phyloP scores from a whole-genome alignment of 2,113 vertebrate species.

The Cettia cetti region DNA sequence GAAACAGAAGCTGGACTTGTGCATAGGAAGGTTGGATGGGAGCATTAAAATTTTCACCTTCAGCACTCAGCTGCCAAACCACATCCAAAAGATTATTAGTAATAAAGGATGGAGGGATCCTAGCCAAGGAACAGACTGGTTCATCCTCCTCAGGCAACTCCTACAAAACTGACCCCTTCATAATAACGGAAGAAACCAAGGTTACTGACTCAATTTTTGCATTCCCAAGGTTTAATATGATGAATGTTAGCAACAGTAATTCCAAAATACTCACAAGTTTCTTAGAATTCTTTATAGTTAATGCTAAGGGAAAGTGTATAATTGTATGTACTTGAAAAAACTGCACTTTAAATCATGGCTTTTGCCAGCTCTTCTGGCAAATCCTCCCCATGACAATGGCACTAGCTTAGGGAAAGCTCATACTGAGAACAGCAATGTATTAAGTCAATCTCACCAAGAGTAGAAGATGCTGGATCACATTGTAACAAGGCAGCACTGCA shows the following conservation, averaged over 20 bases:
- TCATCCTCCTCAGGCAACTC: background rate
- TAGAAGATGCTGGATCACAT: background rate
- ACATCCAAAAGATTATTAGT: background rate
- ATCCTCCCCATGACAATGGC: background rate
- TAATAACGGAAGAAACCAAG: background rate
- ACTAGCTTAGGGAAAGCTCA: background rate
- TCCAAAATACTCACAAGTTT: background rate
- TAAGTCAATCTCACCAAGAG: background rate
- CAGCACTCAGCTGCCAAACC: background rate
- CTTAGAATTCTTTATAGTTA: background rate
- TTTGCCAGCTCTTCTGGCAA: background rate
- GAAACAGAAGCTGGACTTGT: background rate
- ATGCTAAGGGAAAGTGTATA: background rate
- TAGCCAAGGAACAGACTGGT: background rate
- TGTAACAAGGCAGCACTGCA: background rate
- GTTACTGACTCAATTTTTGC: background rate
- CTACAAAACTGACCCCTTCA: background rate
- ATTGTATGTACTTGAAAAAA: background rate
- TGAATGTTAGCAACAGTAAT: background rate
- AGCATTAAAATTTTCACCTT: background rate
- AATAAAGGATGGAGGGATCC: background rate
- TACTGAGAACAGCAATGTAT: background rate
- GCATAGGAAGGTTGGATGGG: background rate
- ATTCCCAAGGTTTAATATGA: background rate
- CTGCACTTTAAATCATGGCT: background rate